phyloP scores from a whole-genome alignment of 2,113 vertebrate species.

The Nanorana parkeri region DNA sequence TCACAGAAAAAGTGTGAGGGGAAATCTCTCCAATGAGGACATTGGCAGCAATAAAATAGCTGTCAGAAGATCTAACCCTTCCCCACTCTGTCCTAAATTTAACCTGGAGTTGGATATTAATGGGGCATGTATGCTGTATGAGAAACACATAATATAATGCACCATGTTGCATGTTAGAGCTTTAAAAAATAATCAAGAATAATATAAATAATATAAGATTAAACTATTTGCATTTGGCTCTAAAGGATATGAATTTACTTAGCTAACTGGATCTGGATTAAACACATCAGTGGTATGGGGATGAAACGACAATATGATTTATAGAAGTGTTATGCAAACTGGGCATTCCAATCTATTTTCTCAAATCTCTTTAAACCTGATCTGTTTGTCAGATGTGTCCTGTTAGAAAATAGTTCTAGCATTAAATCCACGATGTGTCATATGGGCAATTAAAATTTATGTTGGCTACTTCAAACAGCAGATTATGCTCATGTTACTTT shows the following conservation, averaged over 20 bases:
- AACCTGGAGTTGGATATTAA: too few relatives aligned
- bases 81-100: too few relatives aligned
- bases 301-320: not conserved
- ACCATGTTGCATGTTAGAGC: too few relatives aligned
- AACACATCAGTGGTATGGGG: not conserved
- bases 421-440: constrained; percentile 18
- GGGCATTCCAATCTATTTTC: not conserved
- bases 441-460: not conserved
- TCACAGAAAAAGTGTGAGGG: too few relatives aligned
- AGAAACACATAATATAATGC: too few relatives aligned
- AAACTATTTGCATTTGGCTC: not conserved
- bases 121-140: too few relatives aligned
- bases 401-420: not conserved
- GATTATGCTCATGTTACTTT: not conserved
- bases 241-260: not conserved
- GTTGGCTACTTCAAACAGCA: not conserved
- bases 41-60: too few relatives aligned
- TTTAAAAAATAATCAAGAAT: too few relatives aligned
- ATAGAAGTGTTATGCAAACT: not conserved
- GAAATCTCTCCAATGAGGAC: too few relatives aligned
- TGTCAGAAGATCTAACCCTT: too few relatives aligned
- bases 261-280: not conserved
- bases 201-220: too few relatives aligned
- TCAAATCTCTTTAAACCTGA: not conserved
- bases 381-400: constrained; percentile 11